phyloP scores from a whole-genome alignment of 2,797 vertebrate species.

The Lepus oiostolus region DNA sequence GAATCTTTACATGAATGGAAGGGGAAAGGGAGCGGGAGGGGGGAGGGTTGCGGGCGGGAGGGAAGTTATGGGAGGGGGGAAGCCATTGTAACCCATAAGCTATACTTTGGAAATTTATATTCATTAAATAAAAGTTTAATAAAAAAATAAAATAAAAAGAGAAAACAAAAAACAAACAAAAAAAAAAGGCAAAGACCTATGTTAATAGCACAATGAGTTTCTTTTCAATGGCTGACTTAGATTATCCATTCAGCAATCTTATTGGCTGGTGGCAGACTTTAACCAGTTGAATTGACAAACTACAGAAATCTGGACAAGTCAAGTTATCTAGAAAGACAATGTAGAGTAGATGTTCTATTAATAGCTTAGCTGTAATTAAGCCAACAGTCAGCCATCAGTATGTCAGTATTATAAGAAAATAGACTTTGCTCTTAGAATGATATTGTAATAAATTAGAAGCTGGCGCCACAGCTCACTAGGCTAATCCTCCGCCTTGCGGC shows the following conservation, averaged over 20 bases:
- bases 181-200: constrained; percentile 40
- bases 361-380: constrained; percentile 69
- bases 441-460: constrained; percentile 49
- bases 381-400: constrained; percentile 64
- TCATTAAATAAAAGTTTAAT: too few relatives aligned
- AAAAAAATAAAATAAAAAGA: too few relatives aligned
- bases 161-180: too few relatives aligned
- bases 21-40: too few relatives aligned
- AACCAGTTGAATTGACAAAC: constrained; percentile 14
- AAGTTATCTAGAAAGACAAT: constrained; percentile 46
- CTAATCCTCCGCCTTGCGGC: too few relatives aligned
- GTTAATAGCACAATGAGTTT: background rate
- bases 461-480: too few relatives aligned
- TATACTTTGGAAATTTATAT: too few relatives aligned
- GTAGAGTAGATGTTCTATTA: constrained; percentile 50
- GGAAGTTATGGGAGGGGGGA: too few relatives aligned
- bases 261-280: background rate
- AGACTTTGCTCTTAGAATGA: constrained; percentile 61
- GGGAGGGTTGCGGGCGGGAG: too few relatives aligned
- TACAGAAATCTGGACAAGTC: background rate
- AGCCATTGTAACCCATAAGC: too few relatives aligned
- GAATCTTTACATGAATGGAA: too few relatives aligned
- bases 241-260: constrained; percentile 61
- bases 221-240: constrained; percentile 33
- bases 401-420: constrained; percentile 63